Base-by-base conservation (phyloP, 2,797 vertebrate genomes). In the Neopelma chrysocephalum region DNA sequence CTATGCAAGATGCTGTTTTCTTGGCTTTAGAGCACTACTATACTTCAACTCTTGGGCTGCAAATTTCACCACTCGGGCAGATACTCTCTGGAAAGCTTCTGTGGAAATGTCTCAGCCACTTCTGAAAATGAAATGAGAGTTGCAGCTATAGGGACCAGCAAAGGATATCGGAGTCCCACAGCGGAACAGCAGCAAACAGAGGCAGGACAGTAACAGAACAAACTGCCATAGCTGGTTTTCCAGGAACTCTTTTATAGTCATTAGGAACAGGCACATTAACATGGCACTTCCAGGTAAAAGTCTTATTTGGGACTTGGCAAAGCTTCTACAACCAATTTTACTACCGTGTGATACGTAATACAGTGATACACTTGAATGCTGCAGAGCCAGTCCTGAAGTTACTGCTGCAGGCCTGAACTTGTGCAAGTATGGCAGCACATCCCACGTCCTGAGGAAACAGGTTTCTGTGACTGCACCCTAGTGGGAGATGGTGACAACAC, bases 241-340 rank as follows among this genome's bases (percentile, higher is more conserved):
- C 53, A 82, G 45, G 43, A 89, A 38, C 21, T 1, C 3, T 38
- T 69, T 60, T 4, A 40, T 7, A 75, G 25, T 40, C 47, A 43
- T 75, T 70, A 86, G 51, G 57, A 86, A 42, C n/a, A 79, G 57
- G 71, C 27, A 42, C 15, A 51, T 78, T 71, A 94, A 71, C n/a
- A 71, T 45, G 34, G 47, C 42, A 71, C 34, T 84, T 72, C 9
- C 10, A 57, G 40, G 40, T 48, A 62, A 43, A 77, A 81, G 45
- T 68, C 32, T 90, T 80, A 72, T 53, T 58, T 76, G 73, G 54
- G 64, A 80, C 75, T 57, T 58, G 60, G 65, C 70, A 58, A 64
- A 87, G 87, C 43, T 77, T 77, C 45, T 50, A 23, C 21, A 81
- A 77, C 34, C 14, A 34, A 8, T 93, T 87, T 81, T 72, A 71